Evolutionary conservation across 2,888 invertebrate genomes (phyloP), one percentile per base, ranked within the genome.

Genomic region (Norana najaformis): DNA sequence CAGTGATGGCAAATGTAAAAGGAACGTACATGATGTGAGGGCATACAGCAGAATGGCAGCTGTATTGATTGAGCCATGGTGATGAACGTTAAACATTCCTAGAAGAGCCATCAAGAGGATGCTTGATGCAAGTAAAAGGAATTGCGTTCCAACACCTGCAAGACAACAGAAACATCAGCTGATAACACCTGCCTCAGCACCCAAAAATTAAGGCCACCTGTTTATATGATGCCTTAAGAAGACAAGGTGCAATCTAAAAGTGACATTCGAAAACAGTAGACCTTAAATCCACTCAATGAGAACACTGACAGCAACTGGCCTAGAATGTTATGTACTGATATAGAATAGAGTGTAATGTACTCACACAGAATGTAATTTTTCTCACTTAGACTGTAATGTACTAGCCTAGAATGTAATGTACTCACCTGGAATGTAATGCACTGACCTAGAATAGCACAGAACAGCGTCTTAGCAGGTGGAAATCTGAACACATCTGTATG

Each of bases 401-500:
- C 30, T 11, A 69, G n/a, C 30, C 30, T n/a, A 13, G 69, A 6
- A 69, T 30, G 4, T 13, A 6, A 69, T 30, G 4, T 13, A 5
- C 69, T 69, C 30, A 69, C 30, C 13, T 30, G n/a, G 69, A n/a
- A 1, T n/a, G 69, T 8, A 85, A 85, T 23, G 36, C 36, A 37
- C 85, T 14, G 18, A 95, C 95, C 95, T 88, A 96, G 92, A 89
- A 95, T 95, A 47, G 96, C 95, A 93, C 95, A 95, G 92, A 96
- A 95, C 34, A 95, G 93, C 91, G 93, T 95, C 93, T 95, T 95
- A 90, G 93, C 92, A 0, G 92, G 93, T 4, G 96, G 96, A 92
- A 95, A 95, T 88, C 95, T 92, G 93, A 96, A 96, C 6, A 96
- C 95, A 92, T 96, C 96, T 0, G 95, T 95, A 90, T 95, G 95